These are phyloP conservation scores for Myathropa florea DNA, from an alignment of 2,888 invertebrate genomes.

Conservation along the genomic window DNA sequence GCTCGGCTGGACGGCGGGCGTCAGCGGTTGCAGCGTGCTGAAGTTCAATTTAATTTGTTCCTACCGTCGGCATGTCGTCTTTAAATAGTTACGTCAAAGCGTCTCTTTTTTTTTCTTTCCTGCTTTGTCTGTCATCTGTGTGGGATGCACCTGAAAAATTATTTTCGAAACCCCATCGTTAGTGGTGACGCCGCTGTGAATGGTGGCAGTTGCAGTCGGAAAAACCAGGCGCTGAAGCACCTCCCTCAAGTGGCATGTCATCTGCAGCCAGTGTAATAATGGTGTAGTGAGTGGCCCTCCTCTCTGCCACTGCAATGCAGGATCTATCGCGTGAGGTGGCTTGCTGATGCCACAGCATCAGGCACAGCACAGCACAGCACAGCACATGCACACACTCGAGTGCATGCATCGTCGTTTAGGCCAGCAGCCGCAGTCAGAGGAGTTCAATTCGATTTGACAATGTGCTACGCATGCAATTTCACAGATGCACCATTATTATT, in stretches of 20 bases:
- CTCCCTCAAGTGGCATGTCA: conserved; percentile 16
- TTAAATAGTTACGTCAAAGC: conserved; percentile 5
- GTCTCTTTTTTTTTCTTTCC: neutral
- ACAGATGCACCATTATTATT: neutral
- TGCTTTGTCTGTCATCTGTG: neutral
- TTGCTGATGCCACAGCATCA: neutral
- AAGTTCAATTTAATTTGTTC: neutral
- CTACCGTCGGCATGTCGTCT: neutral
- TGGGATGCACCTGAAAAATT: neutral
- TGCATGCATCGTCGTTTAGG: neutral
- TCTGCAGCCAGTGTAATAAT: conserved; percentile 16
- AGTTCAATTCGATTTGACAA: conserved; percentile 9
- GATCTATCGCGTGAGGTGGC: neutral
- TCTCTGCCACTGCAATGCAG: neutral
- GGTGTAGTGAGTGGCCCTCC: neutral
- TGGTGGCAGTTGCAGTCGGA: neutral
- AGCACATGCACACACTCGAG: neutral
- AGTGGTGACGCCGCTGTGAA: conserved; percentile 4
- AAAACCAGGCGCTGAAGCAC: neutral
- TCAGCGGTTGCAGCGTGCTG: neutral
- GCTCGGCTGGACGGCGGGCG: neutral
- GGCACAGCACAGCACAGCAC: no score
- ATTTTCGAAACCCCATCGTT: conserved; percentile 17
- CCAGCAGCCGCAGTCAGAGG: neutral
- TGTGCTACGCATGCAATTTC: conserved; percentile 10